These are phyloP conservation scores for human DNA, from an alignment of 2,113 vertebrate species.

Conservation along the genomic window DNA sequence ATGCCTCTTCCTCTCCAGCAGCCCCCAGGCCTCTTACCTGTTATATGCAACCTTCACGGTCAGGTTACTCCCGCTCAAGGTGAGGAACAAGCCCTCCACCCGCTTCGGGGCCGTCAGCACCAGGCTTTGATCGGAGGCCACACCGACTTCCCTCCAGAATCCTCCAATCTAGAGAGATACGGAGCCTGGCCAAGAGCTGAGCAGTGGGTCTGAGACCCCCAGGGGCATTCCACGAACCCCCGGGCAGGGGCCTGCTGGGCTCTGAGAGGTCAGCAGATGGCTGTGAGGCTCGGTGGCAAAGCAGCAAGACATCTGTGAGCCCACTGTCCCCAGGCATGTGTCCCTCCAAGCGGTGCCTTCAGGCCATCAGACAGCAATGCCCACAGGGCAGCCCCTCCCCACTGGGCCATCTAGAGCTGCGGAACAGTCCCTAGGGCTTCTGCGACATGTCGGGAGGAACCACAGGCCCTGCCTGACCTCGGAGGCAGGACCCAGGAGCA, in stretches of 20 bases:
- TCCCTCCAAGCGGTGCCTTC: not conserved
- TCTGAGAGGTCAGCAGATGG: not conserved
- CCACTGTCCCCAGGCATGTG: too few species aligned
- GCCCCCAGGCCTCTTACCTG: not conserved
- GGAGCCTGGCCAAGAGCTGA: accelerated
- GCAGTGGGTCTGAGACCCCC: accelerated
- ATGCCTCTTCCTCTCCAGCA: accelerated
- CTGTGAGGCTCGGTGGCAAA: not conserved
- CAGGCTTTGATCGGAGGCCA: slow-evolving; percentile 57
- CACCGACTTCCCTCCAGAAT: slow-evolving; percentile 58
- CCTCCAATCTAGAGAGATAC: slow-evolving; percentile 31
- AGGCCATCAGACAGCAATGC: not conserved
- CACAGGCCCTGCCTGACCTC: not conserved
- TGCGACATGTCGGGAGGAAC: too few species aligned
- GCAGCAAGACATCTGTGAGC: accelerated
- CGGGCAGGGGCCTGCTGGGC: accelerated
- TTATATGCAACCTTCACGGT: not conserved
- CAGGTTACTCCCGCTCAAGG: not conserved
- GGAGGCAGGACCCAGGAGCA: accelerated
- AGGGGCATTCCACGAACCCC: not conserved
- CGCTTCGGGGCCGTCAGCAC: not conserved
- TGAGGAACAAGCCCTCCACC: slow-evolving; percentile 56
- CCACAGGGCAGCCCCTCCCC: not conserved
- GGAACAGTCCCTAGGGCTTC: not conserved
- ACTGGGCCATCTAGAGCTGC: not conserved